Conservation (phyloP, 2,888 invertebrate genomes). For the Melieria picta region DNA sequence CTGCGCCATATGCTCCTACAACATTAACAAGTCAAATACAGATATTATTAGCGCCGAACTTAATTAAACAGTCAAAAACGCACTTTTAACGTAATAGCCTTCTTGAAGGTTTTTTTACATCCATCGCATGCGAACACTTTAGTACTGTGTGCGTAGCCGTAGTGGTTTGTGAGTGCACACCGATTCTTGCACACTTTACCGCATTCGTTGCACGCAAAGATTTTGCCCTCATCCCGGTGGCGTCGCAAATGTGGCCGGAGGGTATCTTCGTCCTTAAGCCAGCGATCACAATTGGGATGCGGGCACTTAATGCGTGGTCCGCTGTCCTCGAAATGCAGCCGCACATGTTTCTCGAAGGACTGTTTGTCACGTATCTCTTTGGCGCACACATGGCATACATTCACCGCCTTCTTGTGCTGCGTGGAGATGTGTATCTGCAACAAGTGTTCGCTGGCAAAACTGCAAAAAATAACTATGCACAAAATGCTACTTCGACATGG, state of each 20-base stretch:
- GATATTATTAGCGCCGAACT: neutral
- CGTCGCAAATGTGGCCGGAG: slow-evolving; percentile 62
- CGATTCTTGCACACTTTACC: slow-evolving; percentile 61
- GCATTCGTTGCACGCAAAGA: slow-evolving; percentile 54
- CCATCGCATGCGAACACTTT: slow-evolving; percentile 57
- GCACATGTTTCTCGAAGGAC: slow-evolving; percentile 63
- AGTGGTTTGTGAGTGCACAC: slow-evolving; percentile 61
- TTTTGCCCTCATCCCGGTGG: slow-evolving; percentile 53
- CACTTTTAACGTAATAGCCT: slow-evolving; percentile 61
- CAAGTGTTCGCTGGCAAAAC: slow-evolving; percentile 62
- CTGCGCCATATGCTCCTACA: slow-evolving; percentile 63
- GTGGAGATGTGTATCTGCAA: slow-evolving; percentile 60
- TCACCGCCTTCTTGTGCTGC: slow-evolving; percentile 59
- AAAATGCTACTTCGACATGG: no score
- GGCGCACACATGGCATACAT: slow-evolving; percentile 64
- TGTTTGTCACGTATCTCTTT: slow-evolving; percentile 64
- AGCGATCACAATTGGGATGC: slow-evolving; percentile 62
- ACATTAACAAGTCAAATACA: slow-evolving; percentile 1
- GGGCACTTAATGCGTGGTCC: slow-evolving; percentile 64
- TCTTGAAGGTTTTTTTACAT: slow-evolving; percentile 64
- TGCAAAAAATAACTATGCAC: slow-evolving; percentile 39
- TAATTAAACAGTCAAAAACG: neutral
- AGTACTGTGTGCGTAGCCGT: slow-evolving; percentile 61
- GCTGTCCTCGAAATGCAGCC: slow-evolving; percentile 61
- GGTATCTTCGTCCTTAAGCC: slow-evolving; percentile 64